Evolutionary conservation across 2,797 vertebrate genomes (phyloP).

Genomic region (Anolis apletophallus): DNA sequence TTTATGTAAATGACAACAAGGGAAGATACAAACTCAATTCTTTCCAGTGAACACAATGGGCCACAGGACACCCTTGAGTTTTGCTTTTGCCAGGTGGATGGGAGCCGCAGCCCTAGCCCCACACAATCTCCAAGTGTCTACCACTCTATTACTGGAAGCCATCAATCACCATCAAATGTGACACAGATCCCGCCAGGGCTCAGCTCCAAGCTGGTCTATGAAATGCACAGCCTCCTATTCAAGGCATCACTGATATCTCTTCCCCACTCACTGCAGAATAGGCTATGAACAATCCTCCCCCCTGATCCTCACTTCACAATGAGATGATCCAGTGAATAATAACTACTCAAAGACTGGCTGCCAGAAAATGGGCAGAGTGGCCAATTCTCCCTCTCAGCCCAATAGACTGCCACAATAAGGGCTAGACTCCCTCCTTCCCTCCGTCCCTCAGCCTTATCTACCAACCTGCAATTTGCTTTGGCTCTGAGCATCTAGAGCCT

Average conservation of each 20-base stretch:
- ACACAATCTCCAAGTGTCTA: slow-evolving; percentile 1
- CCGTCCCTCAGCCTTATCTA: background rate
- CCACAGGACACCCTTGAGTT: background rate
- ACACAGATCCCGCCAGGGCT: slow-evolving; percentile 14
- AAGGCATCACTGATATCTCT: slow-evolving; percentile 8
- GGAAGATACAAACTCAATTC: background rate
- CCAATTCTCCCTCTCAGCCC: slow-evolving; percentile 27
- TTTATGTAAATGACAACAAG: too few relatives aligned
- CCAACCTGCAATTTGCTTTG: slow-evolving; percentile 1
- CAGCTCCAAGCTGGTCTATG: slow-evolving; percentile 30
- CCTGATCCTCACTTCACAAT: background rate
- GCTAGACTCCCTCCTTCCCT: background rate
- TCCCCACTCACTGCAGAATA: slow-evolving; percentile 12
- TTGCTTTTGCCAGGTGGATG: background rate
- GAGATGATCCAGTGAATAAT: slow-evolving; percentile 24
- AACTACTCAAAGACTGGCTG: background rate
- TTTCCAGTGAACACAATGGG: background rate
- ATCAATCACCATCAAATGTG: slow-evolving; percentile 25
- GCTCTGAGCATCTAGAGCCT: background rate
- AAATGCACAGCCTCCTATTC: slow-evolving; percentile 28
- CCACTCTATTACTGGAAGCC: slow-evolving; percentile 18
- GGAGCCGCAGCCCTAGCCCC: background rate
- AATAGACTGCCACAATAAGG: slow-evolving; percentile 1
- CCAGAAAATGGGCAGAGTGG: slow-evolving; percentile 8
- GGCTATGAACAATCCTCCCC: slow-evolving; percentile 15